phyloP scores from a whole-genome alignment of 2,888 invertebrate species.

The Phengaris arion region DNA sequence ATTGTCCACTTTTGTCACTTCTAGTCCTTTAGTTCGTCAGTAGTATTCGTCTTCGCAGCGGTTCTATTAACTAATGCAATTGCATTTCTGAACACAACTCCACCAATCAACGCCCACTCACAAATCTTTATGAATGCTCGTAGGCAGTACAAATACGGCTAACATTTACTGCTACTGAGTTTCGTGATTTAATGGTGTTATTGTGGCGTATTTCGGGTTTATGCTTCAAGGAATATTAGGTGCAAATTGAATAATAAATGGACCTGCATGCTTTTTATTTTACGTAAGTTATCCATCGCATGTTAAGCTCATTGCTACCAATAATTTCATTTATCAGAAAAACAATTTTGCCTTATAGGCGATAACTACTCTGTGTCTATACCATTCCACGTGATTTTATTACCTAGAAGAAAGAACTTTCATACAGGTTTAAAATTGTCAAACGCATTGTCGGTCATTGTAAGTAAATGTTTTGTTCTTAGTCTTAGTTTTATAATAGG shows the following conservation, averaged over 20 bases:
- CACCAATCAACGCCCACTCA: conserved; percentile 62
- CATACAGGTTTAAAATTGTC: too few species aligned
- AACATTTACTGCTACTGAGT: conserved; percentile 16
- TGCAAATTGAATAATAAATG: conserved; percentile 8
- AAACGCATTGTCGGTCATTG: too few species aligned
- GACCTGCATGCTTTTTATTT: neutral
- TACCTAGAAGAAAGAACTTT: too few species aligned
- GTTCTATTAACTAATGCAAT: conserved; percentile 71
- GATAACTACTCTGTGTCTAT: too few species aligned
- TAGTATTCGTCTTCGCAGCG: conserved; percentile 50
- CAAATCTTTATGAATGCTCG: conserved; percentile 43
- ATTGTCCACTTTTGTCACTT: conserved; percentile 33
- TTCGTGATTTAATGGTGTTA: conserved; percentile 27
- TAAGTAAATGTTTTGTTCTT: too few species aligned
- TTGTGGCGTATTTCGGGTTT: conserved; percentile 8
- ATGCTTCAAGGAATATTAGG: conserved; percentile 17
- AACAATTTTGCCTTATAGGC: too few species aligned
- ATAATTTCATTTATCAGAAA: too few species aligned
- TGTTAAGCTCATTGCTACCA: too few species aligned
- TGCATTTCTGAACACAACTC: conserved; percentile 68
- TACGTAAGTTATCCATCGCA: neutral
- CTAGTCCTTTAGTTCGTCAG: conserved; percentile 37
- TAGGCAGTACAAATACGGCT: conserved; percentile 25
- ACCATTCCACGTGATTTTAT: too few species aligned
- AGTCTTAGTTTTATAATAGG: too few species aligned